Percentiles rank a stretch among this genome's conserved stretches.
phyloP scores from a whole-genome alignment of 2,113 vertebrate genomes.

The Rhynchopsitta pachyrhyncha region DNA sequence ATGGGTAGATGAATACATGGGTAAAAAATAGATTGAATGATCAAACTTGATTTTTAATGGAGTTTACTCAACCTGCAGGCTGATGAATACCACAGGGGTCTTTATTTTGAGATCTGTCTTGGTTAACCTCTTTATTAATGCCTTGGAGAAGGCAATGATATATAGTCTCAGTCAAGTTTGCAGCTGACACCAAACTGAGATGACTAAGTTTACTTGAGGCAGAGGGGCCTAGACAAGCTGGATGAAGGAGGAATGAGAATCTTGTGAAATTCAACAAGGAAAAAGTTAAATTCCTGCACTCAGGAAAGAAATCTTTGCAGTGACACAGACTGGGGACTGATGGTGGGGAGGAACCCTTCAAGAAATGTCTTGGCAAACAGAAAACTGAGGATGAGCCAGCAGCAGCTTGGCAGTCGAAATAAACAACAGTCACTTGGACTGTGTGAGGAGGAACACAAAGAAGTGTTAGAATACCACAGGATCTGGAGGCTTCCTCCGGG shows the following conservation, averaged over 20 bases:
- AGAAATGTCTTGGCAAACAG: background rate
- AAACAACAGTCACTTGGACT: background rate
- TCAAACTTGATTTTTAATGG: background rate
- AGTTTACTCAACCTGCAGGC: background rate
- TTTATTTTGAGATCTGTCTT: background rate
- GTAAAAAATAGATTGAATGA: background rate
- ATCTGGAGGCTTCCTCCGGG: background rate
- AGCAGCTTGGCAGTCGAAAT: background rate
- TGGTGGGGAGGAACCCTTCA: background rate
- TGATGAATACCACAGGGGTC: background rate
- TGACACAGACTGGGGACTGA: background rate
- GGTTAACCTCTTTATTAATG: background rate
- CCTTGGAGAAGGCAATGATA: background rate
- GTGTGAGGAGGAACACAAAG: background rate
- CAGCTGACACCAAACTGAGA: background rate
- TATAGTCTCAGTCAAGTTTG: background rate
- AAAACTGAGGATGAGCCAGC: background rate
- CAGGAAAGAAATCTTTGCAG: background rate
- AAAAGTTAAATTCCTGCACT: background rate
- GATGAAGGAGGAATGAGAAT: background rate
- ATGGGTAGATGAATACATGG: background rate
- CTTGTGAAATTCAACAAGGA: background rate
- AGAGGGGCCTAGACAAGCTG: background rate
- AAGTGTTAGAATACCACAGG: background rate
- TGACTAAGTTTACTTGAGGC: background rate